These are phyloP conservation scores for Sinhomidia bicolor DNA, from an alignment of 2,888 invertebrate species.

Conservation along the genomic window DNA sequence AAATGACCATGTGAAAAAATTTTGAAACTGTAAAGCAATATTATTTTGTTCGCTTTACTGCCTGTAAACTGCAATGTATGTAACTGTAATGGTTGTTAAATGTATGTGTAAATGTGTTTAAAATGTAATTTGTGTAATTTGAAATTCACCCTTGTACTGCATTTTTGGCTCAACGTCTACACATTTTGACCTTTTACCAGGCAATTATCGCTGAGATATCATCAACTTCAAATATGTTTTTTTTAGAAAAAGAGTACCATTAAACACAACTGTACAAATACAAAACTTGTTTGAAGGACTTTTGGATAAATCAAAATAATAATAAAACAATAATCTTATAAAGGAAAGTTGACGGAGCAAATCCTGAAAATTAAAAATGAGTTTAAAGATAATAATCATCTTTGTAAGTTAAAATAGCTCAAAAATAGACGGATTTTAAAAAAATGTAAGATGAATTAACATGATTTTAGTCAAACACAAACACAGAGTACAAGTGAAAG, in stretches of 20 bases:
- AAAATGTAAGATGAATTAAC: not conserved
- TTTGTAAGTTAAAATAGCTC: not conserved
- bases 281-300: constrained; percentile 59
- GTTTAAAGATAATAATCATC: not conserved
- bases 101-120: constrained; percentile 14
- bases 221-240: too few relatives aligned
- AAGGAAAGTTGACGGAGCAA: not conserved
- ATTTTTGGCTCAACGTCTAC: not conserved
- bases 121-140: constrained; percentile 6
- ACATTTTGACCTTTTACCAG: constrained; percentile 8
- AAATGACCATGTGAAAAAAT: too few relatives aligned
- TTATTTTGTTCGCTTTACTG: too few relatives aligned
- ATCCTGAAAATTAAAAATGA: constrained; percentile 29
- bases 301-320: not conserved
- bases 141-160: not conserved
- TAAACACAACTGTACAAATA: constrained; percentile 69
- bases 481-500: not conserved
- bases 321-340: constrained; percentile 20
- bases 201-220: not conserved
- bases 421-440: constrained; percentile 54
- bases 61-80: too few relatives aligned
- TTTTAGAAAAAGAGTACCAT: not conserved
- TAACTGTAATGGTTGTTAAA: too few relatives aligned
- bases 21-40: too few relatives aligned
- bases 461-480: constrained; percentile 2